These are phyloP conservation scores for Protaetia brevitarsis DNA, from an alignment of 1,140 invertebrate species.

Conservation along the genomic window DNA sequence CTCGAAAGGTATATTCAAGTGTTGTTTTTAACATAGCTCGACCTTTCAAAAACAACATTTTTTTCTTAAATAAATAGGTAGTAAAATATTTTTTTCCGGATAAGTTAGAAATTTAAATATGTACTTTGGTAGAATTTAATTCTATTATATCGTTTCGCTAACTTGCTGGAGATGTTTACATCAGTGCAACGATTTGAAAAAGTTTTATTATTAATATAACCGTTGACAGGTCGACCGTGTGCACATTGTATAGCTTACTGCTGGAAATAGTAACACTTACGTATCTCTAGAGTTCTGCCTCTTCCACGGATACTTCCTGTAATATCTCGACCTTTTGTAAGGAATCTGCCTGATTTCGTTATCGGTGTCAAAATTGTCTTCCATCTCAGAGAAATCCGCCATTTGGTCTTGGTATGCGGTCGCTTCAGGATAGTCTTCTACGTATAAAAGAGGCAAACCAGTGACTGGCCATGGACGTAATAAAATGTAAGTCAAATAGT, in stretches of 20 bases:
- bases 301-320: constrained; percentile 61
- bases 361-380: constrained; percentile 18
- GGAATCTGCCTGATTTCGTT: constrained; percentile 26
- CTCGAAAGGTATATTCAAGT: too few species aligned
- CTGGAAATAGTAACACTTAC: constrained; percentile 24
- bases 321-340: constrained; percentile 56
- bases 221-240: too few species aligned
- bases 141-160: too few species aligned
- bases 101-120: too few species aligned
- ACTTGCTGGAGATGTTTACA: too few species aligned
- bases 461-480: constrained; percentile 39
- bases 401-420: constrained; percentile 27
- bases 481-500: constrained; percentile 37
- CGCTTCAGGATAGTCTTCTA: constrained; percentile 45
- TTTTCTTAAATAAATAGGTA: too few species aligned
- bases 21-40: too few species aligned
- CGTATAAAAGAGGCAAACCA: constrained; percentile 49
- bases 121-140: too few species aligned
- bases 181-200: too few species aligned
- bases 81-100: too few species aligned
- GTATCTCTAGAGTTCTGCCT: constrained; percentile 51
- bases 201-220: too few species aligned
- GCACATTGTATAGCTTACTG: not conserved
- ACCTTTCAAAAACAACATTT: too few species aligned
- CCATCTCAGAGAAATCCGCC: constrained; percentile 25